Conservation (phyloP, 2,797 vertebrate genomes). For the Vipera ursinii region DNA sequence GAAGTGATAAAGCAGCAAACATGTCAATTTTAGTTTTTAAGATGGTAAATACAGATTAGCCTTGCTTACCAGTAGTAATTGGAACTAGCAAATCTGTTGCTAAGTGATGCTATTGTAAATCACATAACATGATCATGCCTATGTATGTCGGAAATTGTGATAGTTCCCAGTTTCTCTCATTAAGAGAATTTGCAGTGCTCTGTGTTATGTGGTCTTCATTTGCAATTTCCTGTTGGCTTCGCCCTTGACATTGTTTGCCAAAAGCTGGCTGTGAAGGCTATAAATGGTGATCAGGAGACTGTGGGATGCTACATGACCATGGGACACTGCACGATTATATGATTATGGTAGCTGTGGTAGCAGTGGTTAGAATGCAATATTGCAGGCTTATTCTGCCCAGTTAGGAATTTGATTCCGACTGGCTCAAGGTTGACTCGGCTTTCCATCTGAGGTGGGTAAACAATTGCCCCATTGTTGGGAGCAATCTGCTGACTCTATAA, state of each 20-base stretch:
- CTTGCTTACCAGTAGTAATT: not conserved
- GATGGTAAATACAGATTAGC: not conserved
- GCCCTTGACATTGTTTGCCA: not conserved
- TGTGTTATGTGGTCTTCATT: not conserved
- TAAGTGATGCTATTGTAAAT: not conserved
- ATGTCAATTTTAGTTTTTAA: not conserved
- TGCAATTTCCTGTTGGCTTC: not conserved
- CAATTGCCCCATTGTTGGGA: not conserved
- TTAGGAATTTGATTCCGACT: not conserved
- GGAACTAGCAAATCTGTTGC: not conserved
- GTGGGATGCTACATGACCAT: not conserved
- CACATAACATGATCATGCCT: not conserved
- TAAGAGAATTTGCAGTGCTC: not conserved
- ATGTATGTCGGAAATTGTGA: not conserved
- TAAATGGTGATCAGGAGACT: not conserved
- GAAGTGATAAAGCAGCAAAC: not conserved
- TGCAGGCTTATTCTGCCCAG: not conserved
- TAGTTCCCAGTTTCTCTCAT: not conserved
- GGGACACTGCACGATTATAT: not conserved
- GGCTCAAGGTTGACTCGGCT: not conserved
- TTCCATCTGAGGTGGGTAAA: not conserved
- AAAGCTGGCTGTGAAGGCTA: not conserved
- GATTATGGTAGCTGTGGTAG: not conserved
- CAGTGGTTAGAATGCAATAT: not conserved
- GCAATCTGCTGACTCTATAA: not conserved